Evolutionary conservation across 2,797 vertebrate genomes (phyloP).

Genomic region (Crocodylus rhombifer): DNA sequence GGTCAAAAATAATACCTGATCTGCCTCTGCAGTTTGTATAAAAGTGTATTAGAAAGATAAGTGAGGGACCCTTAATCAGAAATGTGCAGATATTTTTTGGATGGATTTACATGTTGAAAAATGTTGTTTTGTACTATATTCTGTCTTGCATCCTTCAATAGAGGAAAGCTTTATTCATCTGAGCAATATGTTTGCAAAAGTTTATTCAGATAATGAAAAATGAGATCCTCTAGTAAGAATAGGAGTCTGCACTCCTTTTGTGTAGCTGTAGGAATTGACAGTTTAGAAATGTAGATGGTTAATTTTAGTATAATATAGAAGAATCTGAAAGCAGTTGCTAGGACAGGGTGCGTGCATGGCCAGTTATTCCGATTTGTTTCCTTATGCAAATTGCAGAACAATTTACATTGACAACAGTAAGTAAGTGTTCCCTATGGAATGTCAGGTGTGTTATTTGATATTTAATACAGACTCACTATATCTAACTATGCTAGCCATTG

Average conservation of each 20-base stretch:
- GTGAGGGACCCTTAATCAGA: background rate
- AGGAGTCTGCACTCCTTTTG: background rate
- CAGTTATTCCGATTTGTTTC: background rate
- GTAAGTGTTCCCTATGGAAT: background rate
- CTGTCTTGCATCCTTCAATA: background rate
- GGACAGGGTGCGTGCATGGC: background rate
- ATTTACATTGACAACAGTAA: background rate
- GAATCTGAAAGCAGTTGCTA: background rate
- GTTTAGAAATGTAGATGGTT: background rate
- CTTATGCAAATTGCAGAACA: background rate
- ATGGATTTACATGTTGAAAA: background rate
- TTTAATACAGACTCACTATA: background rate
- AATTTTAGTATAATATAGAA: background rate
- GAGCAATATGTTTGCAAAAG: background rate
- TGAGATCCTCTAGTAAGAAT: background rate
- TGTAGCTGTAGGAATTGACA: background rate
- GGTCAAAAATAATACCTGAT: background rate
- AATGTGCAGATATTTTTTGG: background rate
- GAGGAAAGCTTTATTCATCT: background rate
- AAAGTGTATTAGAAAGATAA: background rate
- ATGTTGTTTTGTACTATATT: background rate
- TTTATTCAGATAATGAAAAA: background rate
- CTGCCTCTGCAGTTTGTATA: background rate
- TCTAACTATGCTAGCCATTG: background rate
- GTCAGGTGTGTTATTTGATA: background rate